Evolutionary conservation across 2,113 vertebrate species (phyloP), one percentile per base, ranked within the genome.

Genomic region (Chloropsis hardwickii): DNA sequence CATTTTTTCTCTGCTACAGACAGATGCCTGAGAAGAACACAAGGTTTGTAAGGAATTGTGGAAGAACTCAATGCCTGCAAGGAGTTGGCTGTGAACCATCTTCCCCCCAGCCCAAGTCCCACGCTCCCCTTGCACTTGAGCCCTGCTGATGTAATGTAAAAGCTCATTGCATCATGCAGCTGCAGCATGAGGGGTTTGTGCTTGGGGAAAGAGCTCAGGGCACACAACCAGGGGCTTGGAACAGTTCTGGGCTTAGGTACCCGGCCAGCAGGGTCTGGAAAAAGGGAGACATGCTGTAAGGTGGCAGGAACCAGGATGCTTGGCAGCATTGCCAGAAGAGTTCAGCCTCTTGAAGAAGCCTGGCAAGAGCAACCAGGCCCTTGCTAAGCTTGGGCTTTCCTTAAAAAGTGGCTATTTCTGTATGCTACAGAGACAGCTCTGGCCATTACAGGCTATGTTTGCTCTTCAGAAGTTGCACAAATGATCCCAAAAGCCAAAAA

Each of bases 141-240:
- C 1, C 0, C 37, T 65, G 81, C 88, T 97, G 93, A 94, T 97
- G 92, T 72, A 97, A 96, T 37, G 35, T 79, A 31, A 37, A 25
- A 81, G 40, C 60, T 86, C 44, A 5, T 96, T 96, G 92, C 85
- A 93, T 88, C 90, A 94, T 29, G 17, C 81, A 39, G 5, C 62
- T n/a, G 64, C 37, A 48, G 28, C 5, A 1, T 10, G 62, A 91
- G n/a, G 23, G 5, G 23, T 20, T 25, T 5, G 53, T 17, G 14
- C 50, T 9, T 15, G 9, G 15, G 35, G 16, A 10, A 51, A 14
- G 24, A 58, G 20, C 53, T 56, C 85, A 53, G 56, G 40, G 10
- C 1, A 14, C 22, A 57, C 19, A 33, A 9, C 12, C 12, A 3
- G 6, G 9, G 31, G 14, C 40, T 82, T 40, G 27, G 53, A 72